Percentiles rank a stretch among this genome's conserved stretches.
These are phyloP conservation scores for Spatulosminthurus flaviceps DNA, from an alignment of 2,888 invertebrate genomes.

Conservation along the genomic window DNA sequence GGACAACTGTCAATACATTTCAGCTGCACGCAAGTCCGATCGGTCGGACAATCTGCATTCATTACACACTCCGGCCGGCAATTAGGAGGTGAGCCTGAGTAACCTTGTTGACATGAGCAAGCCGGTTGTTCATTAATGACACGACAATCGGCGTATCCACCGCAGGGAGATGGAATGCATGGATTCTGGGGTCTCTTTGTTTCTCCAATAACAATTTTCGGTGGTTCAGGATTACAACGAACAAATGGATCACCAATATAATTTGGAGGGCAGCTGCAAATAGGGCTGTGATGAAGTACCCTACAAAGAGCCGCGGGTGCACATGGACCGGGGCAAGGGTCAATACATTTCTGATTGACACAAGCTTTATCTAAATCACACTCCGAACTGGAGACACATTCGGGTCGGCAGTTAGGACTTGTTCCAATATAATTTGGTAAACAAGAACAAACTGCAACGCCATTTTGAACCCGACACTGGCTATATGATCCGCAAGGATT, in stretches of 20 bases:
- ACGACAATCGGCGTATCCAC: constrained; percentile 78
- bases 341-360: constrained; percentile 64
- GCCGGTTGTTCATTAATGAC: constrained; percentile 82
- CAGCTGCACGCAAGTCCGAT: constrained; percentile 82
- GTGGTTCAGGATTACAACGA: constrained; percentile 66
- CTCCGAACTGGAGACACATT: constrained; percentile 65
- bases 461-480: constrained; percentile 70
- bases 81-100: constrained; percentile 64
- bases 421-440: constrained; percentile 71
- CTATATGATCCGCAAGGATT: constrained; percentile 78
- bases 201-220: constrained; percentile 57
- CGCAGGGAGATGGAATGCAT: constrained; percentile 75
- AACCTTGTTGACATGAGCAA: constrained; percentile 70
- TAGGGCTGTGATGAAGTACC: constrained; percentile 65
- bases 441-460: constrained; percentile 76
- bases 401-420: constrained; percentile 69
- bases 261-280: constrained; percentile 64
- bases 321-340: constrained; percentile 68
- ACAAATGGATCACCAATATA: constrained; percentile 66
- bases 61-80: constrained; percentile 75
- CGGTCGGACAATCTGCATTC: constrained; percentile 77
- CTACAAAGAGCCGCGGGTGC: constrained; percentile 72
- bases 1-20: constrained; percentile 85
- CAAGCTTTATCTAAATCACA: constrained; percentile 65
- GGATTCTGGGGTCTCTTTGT: constrained; percentile 64